A percentile compares a stretch with the other conserved stretches of the same genome.
Evolutionary conservation across 2,113 vertebrate genomes (phyloP).

Genomic region (Crotophaga sulcirostris): DNA sequence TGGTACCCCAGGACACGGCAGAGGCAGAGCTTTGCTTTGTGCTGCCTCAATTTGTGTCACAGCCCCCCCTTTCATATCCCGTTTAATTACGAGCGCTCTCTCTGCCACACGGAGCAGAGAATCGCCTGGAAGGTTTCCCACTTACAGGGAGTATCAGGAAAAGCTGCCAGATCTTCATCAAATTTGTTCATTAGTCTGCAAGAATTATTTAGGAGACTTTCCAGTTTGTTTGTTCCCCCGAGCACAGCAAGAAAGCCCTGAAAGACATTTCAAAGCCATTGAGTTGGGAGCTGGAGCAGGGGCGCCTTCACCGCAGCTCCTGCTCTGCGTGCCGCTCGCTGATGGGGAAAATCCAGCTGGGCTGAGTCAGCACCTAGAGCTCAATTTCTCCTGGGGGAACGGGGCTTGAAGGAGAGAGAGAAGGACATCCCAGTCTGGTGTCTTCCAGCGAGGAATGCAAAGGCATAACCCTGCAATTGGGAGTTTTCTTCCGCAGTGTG

Average conservation of each 20-base stretch:
- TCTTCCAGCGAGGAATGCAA: rapidly evolving
- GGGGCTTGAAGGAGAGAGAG: background rate
- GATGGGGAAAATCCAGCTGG: background rate
- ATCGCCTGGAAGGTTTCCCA: background rate
- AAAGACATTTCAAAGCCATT: background rate
- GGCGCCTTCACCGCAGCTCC: background rate
- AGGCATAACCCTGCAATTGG: background rate
- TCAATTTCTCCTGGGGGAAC: rapidly evolving
- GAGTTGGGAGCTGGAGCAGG: background rate
- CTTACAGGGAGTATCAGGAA: background rate
- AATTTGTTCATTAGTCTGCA: conserved; percentile 34
- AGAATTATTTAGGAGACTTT: background rate
- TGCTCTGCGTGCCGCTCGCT: background rate
- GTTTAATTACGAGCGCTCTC: background rate
- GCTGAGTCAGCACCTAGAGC: background rate
- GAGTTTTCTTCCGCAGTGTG: no score
- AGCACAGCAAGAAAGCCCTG: background rate
- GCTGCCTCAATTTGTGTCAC: background rate
- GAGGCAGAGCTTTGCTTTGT: background rate
- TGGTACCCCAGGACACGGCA: no score
- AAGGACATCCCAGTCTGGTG: background rate
- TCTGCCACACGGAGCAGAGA: background rate
- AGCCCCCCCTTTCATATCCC: background rate
- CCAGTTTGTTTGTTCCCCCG: background rate
- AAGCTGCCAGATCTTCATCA: conserved; percentile 54